Percentiles rank a stretch among this genome's conserved stretches.
Evolutionary conservation across 1,140 invertebrate genomes (phyloP).

Genomic region (Eurytemora carolleeae): DNA sequence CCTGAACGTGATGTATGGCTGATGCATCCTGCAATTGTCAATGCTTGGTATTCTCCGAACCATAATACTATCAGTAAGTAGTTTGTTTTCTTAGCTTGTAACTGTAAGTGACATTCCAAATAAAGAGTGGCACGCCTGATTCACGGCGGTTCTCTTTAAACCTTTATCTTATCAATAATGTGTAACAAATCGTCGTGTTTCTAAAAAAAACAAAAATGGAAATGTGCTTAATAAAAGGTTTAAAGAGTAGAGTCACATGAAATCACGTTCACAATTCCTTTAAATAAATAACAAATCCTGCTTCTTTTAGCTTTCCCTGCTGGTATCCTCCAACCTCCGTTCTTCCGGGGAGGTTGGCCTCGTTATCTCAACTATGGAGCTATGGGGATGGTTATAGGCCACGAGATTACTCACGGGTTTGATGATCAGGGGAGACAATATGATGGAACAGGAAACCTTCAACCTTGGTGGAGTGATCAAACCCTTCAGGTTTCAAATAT

Average conservation of each 20-base stretch:
- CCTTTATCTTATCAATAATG: too few relatives aligned
- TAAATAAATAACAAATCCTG: too few relatives aligned
- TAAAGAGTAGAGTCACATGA: too few relatives aligned
- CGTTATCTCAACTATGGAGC: conserved; percentile 26
- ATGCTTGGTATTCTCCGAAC: conserved; percentile 32
- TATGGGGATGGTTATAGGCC: conserved; percentile 27
- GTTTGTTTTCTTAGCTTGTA: conserved; percentile 31
- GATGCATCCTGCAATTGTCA: conserved; percentile 30
- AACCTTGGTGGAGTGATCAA: conserved; percentile 31
- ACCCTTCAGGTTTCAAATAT: too few relatives aligned
- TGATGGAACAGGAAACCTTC: conserved; percentile 29
- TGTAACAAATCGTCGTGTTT: too few relatives aligned
- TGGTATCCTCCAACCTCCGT: conserved; percentile 33
- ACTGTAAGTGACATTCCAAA: too few relatives aligned
- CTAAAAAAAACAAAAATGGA: too few relatives aligned
- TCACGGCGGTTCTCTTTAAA: too few relatives aligned
- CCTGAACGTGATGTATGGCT: conserved; percentile 24
- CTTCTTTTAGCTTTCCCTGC: conserved; percentile 31
- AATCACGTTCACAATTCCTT: too few relatives aligned
- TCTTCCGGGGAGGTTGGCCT: conserved; percentile 30
- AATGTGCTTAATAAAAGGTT: too few relatives aligned
- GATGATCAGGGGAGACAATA: conserved; percentile 27
- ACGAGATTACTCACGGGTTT: conserved; percentile 30
- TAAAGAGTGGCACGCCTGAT: too few relatives aligned
- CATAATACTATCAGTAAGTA: conserved; percentile 33